Evolutionary conservation across 2,888 invertebrate species (phyloP).

Genomic region (Acronicta leporina): DNA sequence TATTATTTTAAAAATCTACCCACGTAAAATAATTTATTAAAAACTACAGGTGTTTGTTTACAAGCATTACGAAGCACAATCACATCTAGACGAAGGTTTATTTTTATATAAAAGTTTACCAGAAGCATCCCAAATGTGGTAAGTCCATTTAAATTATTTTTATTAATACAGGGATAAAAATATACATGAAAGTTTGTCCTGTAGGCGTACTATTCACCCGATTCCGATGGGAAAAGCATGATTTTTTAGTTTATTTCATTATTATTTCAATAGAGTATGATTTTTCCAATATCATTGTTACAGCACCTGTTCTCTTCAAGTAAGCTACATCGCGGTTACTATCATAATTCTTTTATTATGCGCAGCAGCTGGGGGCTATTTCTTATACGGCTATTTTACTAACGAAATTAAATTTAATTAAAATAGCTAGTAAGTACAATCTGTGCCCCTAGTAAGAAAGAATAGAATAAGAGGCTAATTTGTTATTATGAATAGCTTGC

Average conservation of each 20-base stretch:
- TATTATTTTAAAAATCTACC: too few relatives aligned
- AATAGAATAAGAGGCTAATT: too few relatives aligned
- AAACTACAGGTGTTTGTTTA: slow-evolving; percentile 5
- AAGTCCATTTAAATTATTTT: background rate
- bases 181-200: too few relatives aligned
- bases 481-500: too few relatives aligned
- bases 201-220: too few relatives aligned
- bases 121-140: slow-evolving; percentile 10
- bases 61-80: slow-evolving; percentile 15
- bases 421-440: background rate
- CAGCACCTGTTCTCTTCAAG: background rate
- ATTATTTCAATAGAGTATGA: too few relatives aligned
- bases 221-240: too few relatives aligned
- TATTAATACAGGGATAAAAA: too few relatives aligned
- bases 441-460: background rate
- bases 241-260: too few relatives aligned
- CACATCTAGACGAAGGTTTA: slow-evolving; percentile 1
- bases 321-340: background rate
- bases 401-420: background rate
- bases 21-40: too few relatives aligned
- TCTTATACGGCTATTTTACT: background rate
- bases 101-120: slow-evolving; percentile 11
- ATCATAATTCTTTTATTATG: background rate
- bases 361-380: background rate
- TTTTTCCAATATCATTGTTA: background rate